These are phyloP conservation scores for Arbacia lixula DNA, from an alignment of 53 echinoderm and acorn worm species.

Conservation along the genomic window DNA sequence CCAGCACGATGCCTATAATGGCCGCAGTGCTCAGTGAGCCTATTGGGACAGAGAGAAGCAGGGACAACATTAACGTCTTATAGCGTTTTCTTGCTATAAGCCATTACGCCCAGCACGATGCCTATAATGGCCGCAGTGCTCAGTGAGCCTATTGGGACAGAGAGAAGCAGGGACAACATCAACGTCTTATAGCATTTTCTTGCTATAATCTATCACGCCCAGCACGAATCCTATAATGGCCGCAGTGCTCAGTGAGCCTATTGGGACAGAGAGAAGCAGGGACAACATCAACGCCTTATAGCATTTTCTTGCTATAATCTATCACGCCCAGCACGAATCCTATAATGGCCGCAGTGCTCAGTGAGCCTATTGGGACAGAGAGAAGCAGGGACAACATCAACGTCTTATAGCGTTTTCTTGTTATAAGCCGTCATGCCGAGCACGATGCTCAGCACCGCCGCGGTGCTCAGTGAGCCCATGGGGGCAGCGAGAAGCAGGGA, in stretches of 20 bases:
- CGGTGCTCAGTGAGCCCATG: background rate
- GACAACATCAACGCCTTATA: no score
- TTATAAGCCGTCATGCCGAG: constrained; percentile 3
- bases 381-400: no score
- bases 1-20: constrained; percentile 24
- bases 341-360: constrained; percentile 10
- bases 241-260: background rate
- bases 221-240: constrained; percentile 21
- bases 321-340: constrained; percentile 19
- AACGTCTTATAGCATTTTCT: no score
- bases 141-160: background rate
- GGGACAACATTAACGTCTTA: no score
- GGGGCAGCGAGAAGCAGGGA: no score
- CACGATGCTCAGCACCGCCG: constrained; percentile 2
- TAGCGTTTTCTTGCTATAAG: no score
- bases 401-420: no score
- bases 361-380: background rate
- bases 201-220: constrained; percentile 15
- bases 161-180: background rate
- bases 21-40: background rate
- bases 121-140: constrained; percentile 16
- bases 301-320: no score
- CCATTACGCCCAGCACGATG: constrained; percentile 16
- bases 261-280: background rate
- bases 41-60: background rate